Base-by-base conservation (phyloP, 2,888 invertebrate genomes). In the Leptinotarsa peninsularis region DNA sequence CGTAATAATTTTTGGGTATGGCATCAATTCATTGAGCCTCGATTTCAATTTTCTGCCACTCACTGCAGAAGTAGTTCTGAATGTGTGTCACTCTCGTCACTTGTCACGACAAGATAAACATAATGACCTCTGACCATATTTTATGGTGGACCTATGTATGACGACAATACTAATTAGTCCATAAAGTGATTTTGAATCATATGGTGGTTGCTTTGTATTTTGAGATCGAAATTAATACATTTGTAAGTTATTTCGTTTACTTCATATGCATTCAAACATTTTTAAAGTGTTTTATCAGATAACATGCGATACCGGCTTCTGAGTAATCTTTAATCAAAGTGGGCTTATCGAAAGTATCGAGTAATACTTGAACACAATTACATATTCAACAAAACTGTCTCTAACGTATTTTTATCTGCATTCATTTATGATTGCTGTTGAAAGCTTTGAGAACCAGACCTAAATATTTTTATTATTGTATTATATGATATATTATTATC, bases 91-190 rank as follows among this genome's bases (percentile, higher is more conserved):
- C n/a, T 33, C n/a, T 17, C n/a, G 52, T 52, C 52, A 52, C 33
- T 63, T 63, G 63, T 63, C 63, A 63, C 63, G 5, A 63, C 10
- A 43, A n/a, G 63, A 63, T 63, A 63, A 63, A 7, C 17, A n/a
- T 27, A 43, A 63, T 18, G 58, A 58, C 33, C 43, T 63, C 33
- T 63, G 63, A 63, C 63, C 33, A n/a, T 7, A 33, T 63, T 63
- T 63, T 17, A 43, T 21, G 23, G 17, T 43, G 43, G 43, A 18
- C 33, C 58, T 43, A 15, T 21, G 15, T 23, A 23, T 23, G 4
- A 3, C 58, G 4, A 27, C 23, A 27, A 4, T 23, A 23, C 10
- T 58, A 14, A 58, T 58, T 58, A 58, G 58, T 58, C 15, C 58
- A 58, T 15, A 15, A 23, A 4, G 23, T 23, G 21, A 23, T 23